Evolutionary conservation across 2,888 invertebrate genomes (phyloP).

Genomic region (Danaus chrysippus): DNA sequence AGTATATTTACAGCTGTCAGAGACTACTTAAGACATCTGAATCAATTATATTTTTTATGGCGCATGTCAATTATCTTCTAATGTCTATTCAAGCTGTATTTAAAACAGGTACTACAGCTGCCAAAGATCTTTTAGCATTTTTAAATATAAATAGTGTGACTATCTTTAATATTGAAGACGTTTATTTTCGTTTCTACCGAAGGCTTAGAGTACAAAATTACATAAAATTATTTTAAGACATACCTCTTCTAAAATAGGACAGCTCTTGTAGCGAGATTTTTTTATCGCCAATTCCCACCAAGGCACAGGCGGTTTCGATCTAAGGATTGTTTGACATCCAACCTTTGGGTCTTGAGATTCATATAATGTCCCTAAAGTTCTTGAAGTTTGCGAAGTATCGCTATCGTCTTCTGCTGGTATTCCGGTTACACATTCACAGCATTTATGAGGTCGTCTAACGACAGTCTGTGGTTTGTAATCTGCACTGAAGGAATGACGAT

Average conservation of each 20-base stretch:
- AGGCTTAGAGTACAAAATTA: background rate
- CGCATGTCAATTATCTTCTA: constrained; percentile 34
- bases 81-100: constrained; percentile 15
- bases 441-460: constrained; percentile 65
- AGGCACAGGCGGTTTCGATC: constrained; percentile 85
- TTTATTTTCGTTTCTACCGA: no score
- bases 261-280: constrained; percentile 88
- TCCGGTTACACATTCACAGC: constrained; percentile 74
- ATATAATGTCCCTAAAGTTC: constrained; percentile 72
- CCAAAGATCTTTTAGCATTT: background rate
- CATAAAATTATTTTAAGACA: constrained; percentile 36
- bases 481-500: constrained; percentile 73
- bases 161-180: no score
- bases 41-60: constrained; percentile 36
- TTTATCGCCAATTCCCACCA: constrained; percentile 94
- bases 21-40: constrained; percentile 26
- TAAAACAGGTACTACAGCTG: constrained; percentile 11
- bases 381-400: constrained; percentile 51
- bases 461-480: constrained; percentile 59
- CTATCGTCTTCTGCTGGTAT: constrained; percentile 60
- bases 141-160: no score
- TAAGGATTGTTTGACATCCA: constrained; percentile 82
- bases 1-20: constrained; percentile 23
- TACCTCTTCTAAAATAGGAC: constrained; percentile 87
- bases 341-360: constrained; percentile 82